A percentile compares a stretch with the other conserved stretches of the same genome.
Evolutionary conservation across 2,797 vertebrate genomes (phyloP).

Genomic region (Spinus pinus): DNA sequence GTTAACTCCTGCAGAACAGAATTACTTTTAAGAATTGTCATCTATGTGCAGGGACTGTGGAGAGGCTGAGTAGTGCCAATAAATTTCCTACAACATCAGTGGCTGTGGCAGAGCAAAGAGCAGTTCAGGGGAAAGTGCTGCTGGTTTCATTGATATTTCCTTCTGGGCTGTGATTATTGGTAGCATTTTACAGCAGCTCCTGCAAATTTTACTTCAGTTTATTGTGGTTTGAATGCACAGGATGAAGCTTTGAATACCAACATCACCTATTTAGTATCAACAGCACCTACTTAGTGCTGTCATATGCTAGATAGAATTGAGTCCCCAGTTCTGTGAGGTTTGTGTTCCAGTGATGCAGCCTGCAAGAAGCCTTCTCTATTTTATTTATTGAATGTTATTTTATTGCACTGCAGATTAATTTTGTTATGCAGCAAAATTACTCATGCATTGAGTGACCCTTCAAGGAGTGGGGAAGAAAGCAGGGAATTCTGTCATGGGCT

Average conservation of each 20-base stretch:
- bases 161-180: background rate
- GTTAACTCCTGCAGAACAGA: background rate
- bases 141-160: background rate
- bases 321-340: background rate
- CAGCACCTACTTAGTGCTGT: background rate
- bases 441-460: background rate
- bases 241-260: background rate
- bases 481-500: slow-evolving; percentile 1
- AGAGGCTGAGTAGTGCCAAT: background rate
- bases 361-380: background rate
- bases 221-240: background rate
- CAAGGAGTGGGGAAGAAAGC: background rate
- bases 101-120: background rate
- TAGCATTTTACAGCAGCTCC: background rate
- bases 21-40: background rate
- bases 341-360: background rate
- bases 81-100: fast-evolving
- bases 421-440: background rate
- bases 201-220: background rate
- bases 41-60: background rate
- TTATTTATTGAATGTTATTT: background rate
- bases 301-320: background rate
- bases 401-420: background rate
- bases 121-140: background rate
- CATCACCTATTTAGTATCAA: background rate